These are phyloP conservation scores for Stenurella melanura DNA, from an alignment of 2,888 invertebrate genomes.

Conservation along the genomic window DNA sequence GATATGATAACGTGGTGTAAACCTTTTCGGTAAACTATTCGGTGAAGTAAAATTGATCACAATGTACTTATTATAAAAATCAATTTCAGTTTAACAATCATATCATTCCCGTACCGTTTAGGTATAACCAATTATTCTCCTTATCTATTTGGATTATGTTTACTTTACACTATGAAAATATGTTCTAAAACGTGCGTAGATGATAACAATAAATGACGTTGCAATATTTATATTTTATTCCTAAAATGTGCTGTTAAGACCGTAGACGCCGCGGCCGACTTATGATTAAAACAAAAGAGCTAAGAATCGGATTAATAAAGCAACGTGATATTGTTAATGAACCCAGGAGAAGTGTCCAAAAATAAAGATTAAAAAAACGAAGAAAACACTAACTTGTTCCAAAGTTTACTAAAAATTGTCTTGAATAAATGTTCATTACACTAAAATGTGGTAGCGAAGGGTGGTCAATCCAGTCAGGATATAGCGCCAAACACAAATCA, in stretches of 20 bases:
- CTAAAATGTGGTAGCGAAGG: too few relatives aligned
- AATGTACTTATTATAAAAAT: conserved; percentile 22
- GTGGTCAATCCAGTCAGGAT: too few relatives aligned
- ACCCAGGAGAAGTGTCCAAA: too few relatives aligned
- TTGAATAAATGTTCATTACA: too few relatives aligned
- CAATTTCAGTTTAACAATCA: conserved; percentile 27
- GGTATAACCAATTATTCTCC: conserved; percentile 24
- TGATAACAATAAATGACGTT: conserved; percentile 27
- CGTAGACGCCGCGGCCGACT: neutral
- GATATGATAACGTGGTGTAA: too few relatives aligned
- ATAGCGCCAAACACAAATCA: too few relatives aligned
- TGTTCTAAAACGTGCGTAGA: conserved; percentile 18
- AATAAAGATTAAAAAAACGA: too few relatives aligned
- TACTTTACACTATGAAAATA: conserved; percentile 31
- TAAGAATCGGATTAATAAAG: neutral
- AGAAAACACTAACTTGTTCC: too few relatives aligned
- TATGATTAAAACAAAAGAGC: neutral
- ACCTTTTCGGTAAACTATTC: neutral
- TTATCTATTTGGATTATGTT: conserved; percentile 30
- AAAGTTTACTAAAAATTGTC: too few relatives aligned
- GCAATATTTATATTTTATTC: conserved; percentile 23
- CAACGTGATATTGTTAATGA: neutral
- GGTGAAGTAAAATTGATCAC: neutral
- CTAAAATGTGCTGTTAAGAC: conserved; percentile 2
- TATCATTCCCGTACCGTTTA: conserved; percentile 17